Conservation (phyloP, 2,113 vertebrate genomes). For the Paradisaea rubra region DNA sequence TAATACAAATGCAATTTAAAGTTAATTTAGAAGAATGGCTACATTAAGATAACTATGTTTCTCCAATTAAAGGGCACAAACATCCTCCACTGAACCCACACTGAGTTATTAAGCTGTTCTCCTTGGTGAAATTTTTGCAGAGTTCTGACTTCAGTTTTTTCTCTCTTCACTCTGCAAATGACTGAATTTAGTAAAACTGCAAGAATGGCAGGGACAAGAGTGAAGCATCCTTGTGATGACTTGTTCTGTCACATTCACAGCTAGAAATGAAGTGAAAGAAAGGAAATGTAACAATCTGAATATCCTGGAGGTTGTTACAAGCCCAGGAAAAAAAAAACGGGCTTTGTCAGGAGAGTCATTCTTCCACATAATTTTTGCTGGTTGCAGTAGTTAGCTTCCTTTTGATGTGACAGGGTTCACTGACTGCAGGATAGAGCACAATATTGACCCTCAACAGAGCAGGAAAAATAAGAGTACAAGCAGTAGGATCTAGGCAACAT, state of each 20-base stretch:
- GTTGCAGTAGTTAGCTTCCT: background rate
- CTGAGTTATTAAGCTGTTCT: background rate
- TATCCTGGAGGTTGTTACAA: background rate
- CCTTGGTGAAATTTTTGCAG: background rate
- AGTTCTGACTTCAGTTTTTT: background rate
- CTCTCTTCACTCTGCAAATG: background rate
- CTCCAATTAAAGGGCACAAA: background rate
- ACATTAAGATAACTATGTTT: background rate
- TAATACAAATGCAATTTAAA: constrained; percentile 14
- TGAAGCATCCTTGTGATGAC: background rate
- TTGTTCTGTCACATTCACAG: background rate
- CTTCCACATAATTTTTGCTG: background rate
- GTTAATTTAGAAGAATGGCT: constrained; percentile 27
- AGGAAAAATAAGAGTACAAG: background rate
- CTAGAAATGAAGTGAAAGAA: background rate
- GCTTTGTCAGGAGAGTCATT: background rate
- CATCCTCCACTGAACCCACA: background rate
- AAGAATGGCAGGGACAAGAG: background rate
- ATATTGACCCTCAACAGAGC: background rate
- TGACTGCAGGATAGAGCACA: background rate
- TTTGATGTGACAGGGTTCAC: background rate
- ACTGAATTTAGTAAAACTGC: background rate
- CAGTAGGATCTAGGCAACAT: background rate
- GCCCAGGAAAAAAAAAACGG: background rate
- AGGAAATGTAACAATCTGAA: background rate